phyloP scores from a whole-genome alignment of 2,113 vertebrate species.

The Grammomys dolichurus region DNA sequence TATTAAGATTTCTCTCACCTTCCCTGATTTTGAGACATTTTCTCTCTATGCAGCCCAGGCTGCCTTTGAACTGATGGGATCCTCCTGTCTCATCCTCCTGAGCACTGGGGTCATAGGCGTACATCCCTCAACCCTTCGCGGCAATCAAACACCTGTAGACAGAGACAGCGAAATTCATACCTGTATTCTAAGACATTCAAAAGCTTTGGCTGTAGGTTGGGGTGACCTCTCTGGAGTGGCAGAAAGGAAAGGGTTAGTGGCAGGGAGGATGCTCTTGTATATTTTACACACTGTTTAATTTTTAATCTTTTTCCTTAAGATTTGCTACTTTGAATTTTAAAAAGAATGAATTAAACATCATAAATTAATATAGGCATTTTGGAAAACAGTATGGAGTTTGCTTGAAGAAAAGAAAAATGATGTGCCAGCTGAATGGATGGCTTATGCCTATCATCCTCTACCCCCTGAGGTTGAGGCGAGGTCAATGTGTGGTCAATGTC shows the following conservation, averaged over 20 bases:
- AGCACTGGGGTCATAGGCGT: neutral
- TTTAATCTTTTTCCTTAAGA: neutral
- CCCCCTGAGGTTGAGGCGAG: neutral
- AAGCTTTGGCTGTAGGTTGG: neutral
- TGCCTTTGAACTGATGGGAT: neutral
- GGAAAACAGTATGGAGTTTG: neutral
- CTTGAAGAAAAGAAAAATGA: neutral
- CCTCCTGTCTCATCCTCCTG: neutral
- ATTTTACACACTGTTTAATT: neutral
- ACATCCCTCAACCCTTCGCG: neutral
- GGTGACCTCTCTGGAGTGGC: fast-evolving
- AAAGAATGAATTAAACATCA: neutral
- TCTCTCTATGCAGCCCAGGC: neutral
- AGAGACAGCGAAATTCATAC: neutral
- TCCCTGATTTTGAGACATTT: neutral
- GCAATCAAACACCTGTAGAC: neutral
- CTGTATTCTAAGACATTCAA: neutral
- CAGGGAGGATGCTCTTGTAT: neutral
- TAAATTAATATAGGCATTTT: neutral
- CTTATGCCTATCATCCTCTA: neutral
- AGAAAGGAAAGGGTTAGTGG: neutral
- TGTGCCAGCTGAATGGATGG: neutral
- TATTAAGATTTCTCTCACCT: neutral
- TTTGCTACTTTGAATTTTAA: neutral
- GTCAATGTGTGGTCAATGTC: neutral